Base-by-base conservation (phyloP, 2,797 vertebrate genomes). In the Pangasius mekongensis region DNA sequence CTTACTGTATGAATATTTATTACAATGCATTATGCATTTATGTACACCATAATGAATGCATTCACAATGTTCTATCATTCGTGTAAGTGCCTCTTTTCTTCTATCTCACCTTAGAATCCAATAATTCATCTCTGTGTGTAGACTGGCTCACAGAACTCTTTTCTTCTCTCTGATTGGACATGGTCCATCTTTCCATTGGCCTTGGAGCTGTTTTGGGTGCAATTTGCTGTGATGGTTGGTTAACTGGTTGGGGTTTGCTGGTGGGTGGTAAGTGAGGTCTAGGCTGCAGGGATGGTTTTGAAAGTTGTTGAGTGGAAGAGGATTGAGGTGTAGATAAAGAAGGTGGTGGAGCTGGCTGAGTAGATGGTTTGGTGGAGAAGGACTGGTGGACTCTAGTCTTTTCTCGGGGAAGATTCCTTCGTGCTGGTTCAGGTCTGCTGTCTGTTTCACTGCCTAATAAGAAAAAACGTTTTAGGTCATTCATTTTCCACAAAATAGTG, bases 341-440 rank as follows among this genome's bases (percentile, higher is more conserved):
- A 64, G 47, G 10, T 33, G 76, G 69, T 49, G 49, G 3, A 49
- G 76, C 27, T 86, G 78, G 69, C 77, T 90, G 89, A 24, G 86
- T 58, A 27, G 60, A 4, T 2, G 64, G 18, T 88, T 86, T 94
- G 86, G 86, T 81, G 14, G 83, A 84, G 0, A 90, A 83, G 0
- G 93, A 94, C 85, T 94, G 94, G 76, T 96, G 95, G 1, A 27
- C 93, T 93, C 76, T 90, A 92, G 60, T 94, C 86, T 95, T 97
- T 84, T 96, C 96, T 60, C 94, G 93, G 0, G 94, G 94, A 30
- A 95, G 89, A 67, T 94, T 95, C 92, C 96, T 94, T 97, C 96
- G 97, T 74, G 92, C 91, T 5, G 96, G 96, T 36, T 94, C 88
- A 18, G 84, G 54, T 0, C 85, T 91, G 82, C 88, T n/a, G 10